A percentile compares a stretch with the other conserved stretches of the same genome.
These are phyloP conservation scores for Glareola pratincola DNA, from an alignment of 2,113 vertebrate genomes.

Conservation along the genomic window DNA sequence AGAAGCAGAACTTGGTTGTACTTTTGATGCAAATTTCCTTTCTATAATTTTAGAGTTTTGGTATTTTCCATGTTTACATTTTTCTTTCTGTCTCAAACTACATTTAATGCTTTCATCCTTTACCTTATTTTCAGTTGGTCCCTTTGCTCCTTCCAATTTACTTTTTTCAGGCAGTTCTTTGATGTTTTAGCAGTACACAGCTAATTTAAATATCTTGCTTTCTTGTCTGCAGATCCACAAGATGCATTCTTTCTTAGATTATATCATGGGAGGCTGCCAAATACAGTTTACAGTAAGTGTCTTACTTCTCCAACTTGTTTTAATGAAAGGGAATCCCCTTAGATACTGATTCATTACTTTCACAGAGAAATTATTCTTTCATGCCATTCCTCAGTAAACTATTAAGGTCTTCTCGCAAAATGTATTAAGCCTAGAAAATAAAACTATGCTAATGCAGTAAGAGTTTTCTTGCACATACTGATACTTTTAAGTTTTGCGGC, in stretches of 20 bases:
- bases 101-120: not conserved
- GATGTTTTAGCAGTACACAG: not conserved
- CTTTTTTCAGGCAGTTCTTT: not conserved
- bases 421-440: not conserved
- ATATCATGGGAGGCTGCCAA: constrained; percentile 99
- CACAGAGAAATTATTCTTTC: not conserved
- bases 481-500: not conserved
- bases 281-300: constrained; percentile 97
- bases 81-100: not conserved
- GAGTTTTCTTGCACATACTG: not conserved
- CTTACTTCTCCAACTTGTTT: not conserved
- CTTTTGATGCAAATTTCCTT: not conserved
- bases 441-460: not conserved
- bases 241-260: constrained; percentile 99
- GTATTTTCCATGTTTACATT: not conserved
- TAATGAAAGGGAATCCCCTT: not conserved
- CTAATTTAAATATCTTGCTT: constrained; percentile 33
- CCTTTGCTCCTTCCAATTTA: not conserved
- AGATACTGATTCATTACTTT: not conserved
- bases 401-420: constrained; percentile 1
- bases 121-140: not conserved
- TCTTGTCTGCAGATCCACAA: constrained; percentile 88
- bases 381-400: not conserved
- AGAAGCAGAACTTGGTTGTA: not conserved
- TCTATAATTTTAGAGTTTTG: not conserved